phyloP scores from a whole-genome alignment of 2,797 vertebrate genomes.

The Halcyon chelicuti region DNA sequence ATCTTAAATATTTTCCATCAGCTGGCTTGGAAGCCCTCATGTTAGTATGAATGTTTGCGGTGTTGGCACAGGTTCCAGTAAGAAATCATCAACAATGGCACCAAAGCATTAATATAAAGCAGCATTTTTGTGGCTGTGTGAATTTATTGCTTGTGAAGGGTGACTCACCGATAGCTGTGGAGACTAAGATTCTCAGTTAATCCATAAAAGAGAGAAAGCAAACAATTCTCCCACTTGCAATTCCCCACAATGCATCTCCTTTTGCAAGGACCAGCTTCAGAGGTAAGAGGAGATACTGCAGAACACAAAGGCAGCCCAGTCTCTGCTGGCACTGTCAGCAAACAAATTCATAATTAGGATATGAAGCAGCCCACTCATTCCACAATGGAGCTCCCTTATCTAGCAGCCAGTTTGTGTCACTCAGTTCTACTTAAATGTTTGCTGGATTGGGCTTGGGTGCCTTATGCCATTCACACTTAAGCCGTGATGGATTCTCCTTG shows the following conservation, averaged over 20 bases:
- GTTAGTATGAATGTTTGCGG: not conserved
- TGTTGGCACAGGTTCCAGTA: not conserved
- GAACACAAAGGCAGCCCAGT: not conserved
- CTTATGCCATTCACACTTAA: rapidly evolving
- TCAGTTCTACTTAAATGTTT: not conserved
- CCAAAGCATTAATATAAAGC: not conserved
- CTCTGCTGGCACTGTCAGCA: not conserved
- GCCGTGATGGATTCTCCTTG: rapidly evolving
- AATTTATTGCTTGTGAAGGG: conserved; percentile 8
- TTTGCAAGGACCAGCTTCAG: not conserved
- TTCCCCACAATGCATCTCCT: not conserved
- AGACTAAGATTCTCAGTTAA: not conserved
- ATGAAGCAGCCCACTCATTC: not conserved
- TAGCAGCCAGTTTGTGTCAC: not conserved
- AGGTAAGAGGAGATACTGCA: not conserved
- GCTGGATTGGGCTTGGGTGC: not conserved
- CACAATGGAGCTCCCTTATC: not conserved
- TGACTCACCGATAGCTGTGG: not conserved
- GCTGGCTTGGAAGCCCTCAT: not conserved
- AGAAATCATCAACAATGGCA: not conserved
- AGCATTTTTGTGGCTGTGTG: conserved; percentile 25
- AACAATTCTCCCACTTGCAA: not conserved
- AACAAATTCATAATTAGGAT: not conserved
- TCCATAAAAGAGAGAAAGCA: not conserved
- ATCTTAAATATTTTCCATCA: conserved; percentile 9